phyloP scores from a whole-genome alignment of 92 coral and sea anemone genomes.

The Desmophyllum pertusum region DNA sequence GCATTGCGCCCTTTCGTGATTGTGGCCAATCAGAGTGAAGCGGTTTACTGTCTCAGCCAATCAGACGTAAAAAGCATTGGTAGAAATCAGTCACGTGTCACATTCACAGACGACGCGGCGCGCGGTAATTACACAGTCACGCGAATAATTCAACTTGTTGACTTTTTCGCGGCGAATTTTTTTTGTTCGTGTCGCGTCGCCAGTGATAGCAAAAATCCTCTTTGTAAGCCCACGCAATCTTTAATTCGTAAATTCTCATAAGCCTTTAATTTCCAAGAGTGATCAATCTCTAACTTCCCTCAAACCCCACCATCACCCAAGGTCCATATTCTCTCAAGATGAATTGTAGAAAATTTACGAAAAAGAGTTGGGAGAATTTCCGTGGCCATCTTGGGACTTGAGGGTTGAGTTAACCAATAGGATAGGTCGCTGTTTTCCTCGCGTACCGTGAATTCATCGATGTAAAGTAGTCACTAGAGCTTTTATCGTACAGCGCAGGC shows the following conservation, averaged over 20 bases:
- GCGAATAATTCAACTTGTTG: background rate
- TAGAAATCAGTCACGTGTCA: too few species aligned
- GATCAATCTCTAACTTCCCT: background rate
- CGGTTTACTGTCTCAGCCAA: background rate
- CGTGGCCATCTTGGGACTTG: background rate
- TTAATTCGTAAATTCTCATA: background rate
- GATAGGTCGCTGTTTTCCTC: too few species aligned
- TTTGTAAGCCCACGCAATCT: too few species aligned
- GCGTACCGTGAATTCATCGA: too few species aligned
- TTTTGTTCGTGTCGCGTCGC: background rate
- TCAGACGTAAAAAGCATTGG: background rate
- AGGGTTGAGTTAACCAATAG: too few species aligned
- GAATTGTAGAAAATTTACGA: background rate
- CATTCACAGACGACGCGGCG: background rate
- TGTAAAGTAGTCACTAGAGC: too few species aligned
- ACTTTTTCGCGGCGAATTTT: background rate
- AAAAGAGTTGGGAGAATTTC: background rate
- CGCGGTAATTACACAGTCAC: background rate
- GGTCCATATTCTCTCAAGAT: background rate
- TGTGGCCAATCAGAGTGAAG: background rate
- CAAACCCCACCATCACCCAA: background rate
- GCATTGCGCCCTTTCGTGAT: background rate
- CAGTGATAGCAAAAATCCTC: background rate
- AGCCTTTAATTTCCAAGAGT: background rate
- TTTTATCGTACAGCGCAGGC: background rate